Base-by-base conservation (phyloP, 1,140 invertebrate species). In the Thaumetopoea pityocampa region DNA sequence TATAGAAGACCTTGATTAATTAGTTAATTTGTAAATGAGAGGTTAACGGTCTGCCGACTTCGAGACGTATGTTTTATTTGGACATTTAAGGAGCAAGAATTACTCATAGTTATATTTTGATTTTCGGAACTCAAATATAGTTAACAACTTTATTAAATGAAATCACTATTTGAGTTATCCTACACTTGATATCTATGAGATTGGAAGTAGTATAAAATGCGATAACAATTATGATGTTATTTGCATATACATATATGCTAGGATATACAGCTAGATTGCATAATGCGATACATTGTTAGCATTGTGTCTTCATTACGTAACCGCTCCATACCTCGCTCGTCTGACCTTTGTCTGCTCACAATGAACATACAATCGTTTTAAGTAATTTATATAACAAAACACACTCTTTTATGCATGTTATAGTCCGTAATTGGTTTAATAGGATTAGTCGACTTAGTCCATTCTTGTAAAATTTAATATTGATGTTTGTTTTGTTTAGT, bases 1-100 rank as follows among this genome's bases (percentile, higher is more conserved):
- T 43, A 44, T 17, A 24, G 20, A 22, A 22, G 29, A 36, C 9
- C 41, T 41, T 33, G 29, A 48, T 49, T 51, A 55, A 51, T 46
- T 49, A 41, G 51, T 27, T 44, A 26, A 42, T 44, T 50, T 44
- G 29, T 32, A 41, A 34, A 38, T 32, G 27, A 38, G 37, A 46
- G 46, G 50, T 53, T 58, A 58, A 52, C 38, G 54, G 50, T 48
- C 43, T 26, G 18, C 23, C 33, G 11, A 29, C 18, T 33, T 26
- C 28, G 22, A 27, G 38, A 22, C 22, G 17, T 22, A 8, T 22
- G 28, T 6, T 33, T n/a, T n/a, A n/a, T n/a, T n/a, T n/a, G n/a
- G n/a, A n/a, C n/a, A n/a, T n/a, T n/a, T n/a, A n/a, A n/a, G n/a
- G n/a, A n/a, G n/a, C n/a, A n/a, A n/a, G n/a, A n/a, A n/a, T n/a